phyloP scores from a whole-genome alignment of 2,113 vertebrate genomes.

The Opisthocomus hoazin region DNA sequence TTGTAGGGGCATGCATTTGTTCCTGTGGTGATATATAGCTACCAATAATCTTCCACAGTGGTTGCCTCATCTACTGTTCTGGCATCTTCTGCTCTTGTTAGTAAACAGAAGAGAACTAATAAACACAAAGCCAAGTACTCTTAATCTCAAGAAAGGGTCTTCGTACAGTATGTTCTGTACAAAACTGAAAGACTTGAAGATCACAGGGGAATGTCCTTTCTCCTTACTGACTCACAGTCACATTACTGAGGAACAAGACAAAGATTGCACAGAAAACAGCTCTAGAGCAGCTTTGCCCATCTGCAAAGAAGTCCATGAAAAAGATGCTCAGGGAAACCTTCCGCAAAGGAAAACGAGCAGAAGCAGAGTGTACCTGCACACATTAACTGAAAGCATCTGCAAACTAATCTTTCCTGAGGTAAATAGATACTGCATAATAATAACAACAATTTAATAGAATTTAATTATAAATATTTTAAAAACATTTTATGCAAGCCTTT shows the following conservation, averaged over 20 bases:
- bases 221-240: conserved; percentile 78
- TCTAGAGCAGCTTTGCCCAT: conserved; percentile 70
- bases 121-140: background rate
- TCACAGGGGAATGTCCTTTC: conserved; percentile 94
- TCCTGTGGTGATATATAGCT: background rate
- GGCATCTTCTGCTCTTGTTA: conserved; percentile 8
- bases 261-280: conserved; percentile 66
- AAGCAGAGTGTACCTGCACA: conserved; percentile 91
- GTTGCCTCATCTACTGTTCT: background rate
- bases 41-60: background rate
- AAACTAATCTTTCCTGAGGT: conserved; percentile 95
- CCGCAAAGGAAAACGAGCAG: conserved; percentile 83
- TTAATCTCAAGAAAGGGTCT: background rate
- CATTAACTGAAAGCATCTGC: conserved; percentile 91
- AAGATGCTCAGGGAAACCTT: conserved; percentile 60
- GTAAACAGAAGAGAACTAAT: conserved; percentile 27
- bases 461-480: background rate
- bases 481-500: background rate
- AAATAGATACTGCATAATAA: conserved; percentile 36
- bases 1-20: conserved; percentile 8
- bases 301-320: conserved; percentile 77
- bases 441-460: background rate
- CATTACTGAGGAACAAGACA: conserved; percentile 74
- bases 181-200: conserved; percentile 93
- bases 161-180: conserved; percentile 88